These are phyloP conservation scores for Callyntrura guangdongensis DNA, from an alignment of 2,888 invertebrate species.

Conservation along the genomic window DNA sequence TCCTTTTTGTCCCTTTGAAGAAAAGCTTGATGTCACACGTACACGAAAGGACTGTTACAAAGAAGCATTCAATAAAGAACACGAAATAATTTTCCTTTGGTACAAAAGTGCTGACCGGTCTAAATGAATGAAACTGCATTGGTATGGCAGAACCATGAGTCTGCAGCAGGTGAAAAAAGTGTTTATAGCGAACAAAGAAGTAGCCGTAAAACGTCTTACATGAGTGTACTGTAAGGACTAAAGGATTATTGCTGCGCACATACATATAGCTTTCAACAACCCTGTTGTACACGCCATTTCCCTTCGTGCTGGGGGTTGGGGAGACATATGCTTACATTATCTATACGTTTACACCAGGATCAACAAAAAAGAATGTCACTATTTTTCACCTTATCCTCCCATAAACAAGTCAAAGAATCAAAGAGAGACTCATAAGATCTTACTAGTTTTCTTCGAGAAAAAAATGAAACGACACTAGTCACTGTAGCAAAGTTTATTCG, in stretches of 20 bases:
- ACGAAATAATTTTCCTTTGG: not conserved
- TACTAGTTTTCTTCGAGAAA: not conserved
- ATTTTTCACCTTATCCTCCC: conserved; percentile 7
- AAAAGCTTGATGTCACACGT: not conserved
- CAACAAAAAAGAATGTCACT: not conserved
- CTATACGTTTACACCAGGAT: not conserved
- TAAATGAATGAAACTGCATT: conserved; percentile 7
- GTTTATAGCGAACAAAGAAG: not conserved
- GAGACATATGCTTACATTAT: not conserved
- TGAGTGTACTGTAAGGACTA: not conserved
- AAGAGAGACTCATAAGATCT: not conserved
- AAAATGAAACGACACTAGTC: conserved; percentile 26
- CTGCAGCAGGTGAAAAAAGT: not conserved
- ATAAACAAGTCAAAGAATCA: conserved; percentile 26
- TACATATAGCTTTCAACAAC: not conserved
- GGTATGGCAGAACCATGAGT: conserved; percentile 1
- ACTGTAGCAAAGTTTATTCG: conserved; percentile 2
- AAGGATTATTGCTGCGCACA: not conserved
- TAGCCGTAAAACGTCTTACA: not conserved
- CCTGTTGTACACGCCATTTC: not conserved
- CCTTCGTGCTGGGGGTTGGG: not conserved
- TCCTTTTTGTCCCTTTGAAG: not conserved
- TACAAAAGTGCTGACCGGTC: conserved; percentile 3
- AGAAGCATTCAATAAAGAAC: not conserved
- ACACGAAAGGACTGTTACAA: not conserved